Evolutionary conservation across 1,140 invertebrate species (phyloP).

Genomic region (Chlorops oryzae): DNA sequence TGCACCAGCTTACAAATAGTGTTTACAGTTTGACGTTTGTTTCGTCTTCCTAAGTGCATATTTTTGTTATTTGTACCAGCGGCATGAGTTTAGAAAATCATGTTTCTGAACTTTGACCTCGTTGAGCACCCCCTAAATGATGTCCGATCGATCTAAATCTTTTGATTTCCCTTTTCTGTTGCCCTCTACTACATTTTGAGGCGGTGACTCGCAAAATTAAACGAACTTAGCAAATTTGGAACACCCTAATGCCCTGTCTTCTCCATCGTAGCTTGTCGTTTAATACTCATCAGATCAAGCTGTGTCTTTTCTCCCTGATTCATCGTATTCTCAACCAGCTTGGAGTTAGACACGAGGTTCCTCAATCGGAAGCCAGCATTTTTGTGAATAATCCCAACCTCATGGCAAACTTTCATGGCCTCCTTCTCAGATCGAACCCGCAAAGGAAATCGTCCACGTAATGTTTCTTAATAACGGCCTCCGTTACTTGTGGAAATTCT

Average conservation of each 20-base stretch:
- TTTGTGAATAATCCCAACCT: constrained; percentile 19
- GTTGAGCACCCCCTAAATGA: too few species aligned
- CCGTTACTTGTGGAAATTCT: neutral
- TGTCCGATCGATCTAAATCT: too few species aligned
- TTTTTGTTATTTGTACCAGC: too few species aligned
- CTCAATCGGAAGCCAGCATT: constrained; percentile 20
- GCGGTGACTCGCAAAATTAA: too few species aligned
- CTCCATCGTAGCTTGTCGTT: constrained; percentile 7
- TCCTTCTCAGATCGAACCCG: constrained; percentile 14
- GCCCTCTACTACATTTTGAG: constrained; percentile 14
- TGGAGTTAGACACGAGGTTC: constrained; percentile 16
- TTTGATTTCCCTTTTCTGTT: too few species aligned
- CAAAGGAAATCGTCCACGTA: constrained; percentile 41
- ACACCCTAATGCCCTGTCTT: too few species aligned
- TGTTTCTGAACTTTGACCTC: too few species aligned
- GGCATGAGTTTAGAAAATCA: too few species aligned
- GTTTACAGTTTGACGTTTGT: too few species aligned
- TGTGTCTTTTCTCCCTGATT: neutral
- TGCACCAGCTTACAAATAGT: too few species aligned
- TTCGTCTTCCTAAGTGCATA: too few species aligned
- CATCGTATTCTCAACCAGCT: neutral
- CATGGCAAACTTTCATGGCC: constrained; percentile 11
- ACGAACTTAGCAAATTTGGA: too few species aligned
- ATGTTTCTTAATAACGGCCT: neutral
- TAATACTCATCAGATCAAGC: neutral